Evolutionary conservation across 1,140 invertebrate genomes (phyloP).

Genomic region (Papilio dardanus): DNA sequence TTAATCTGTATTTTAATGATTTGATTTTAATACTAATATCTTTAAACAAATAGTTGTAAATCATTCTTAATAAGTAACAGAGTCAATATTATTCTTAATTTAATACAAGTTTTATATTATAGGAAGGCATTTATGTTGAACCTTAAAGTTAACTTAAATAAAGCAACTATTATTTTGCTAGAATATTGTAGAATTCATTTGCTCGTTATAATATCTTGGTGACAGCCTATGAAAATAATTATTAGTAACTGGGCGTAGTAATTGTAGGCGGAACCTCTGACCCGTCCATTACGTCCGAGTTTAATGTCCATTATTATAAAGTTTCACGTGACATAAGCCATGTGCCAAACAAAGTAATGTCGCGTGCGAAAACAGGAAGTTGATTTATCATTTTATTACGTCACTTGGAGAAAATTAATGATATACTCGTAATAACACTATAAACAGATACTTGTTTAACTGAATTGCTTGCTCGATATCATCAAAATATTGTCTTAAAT

Average conservation of each 20-base stretch:
- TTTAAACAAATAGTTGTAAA: too few relatives aligned
- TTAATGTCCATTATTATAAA: slow-evolving; percentile 27
- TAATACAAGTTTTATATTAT: too few relatives aligned
- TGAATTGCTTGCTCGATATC: not conserved
- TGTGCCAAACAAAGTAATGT: slow-evolving; percentile 33
- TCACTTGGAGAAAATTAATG: not conserved
- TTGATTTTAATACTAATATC: too few relatives aligned
- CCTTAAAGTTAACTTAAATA: too few relatives aligned
- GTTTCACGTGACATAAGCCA: slow-evolving; percentile 25
- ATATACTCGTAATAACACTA: not conserved
- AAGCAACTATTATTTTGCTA: too few relatives aligned
- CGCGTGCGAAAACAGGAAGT: slow-evolving; percentile 19
- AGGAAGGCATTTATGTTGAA: too few relatives aligned
- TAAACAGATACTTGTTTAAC: not conserved
- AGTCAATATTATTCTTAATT: too few relatives aligned
- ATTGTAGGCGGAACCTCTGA: slow-evolving; percentile 55
- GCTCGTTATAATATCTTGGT: not conserved
- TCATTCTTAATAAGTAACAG: too few relatives aligned
- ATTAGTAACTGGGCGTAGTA: not conserved
- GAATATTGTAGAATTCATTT: not conserved
- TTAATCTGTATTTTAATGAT: slow-evolving; percentile 16
- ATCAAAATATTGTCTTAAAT: not conserved
- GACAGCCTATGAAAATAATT: not conserved
- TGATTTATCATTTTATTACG: slow-evolving; percentile 18
- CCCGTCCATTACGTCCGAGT: slow-evolving; percentile 38